These are phyloP conservation scores for Dicaeum eximium DNA, from an alignment of 2,113 vertebrate species.

Conservation along the genomic window DNA sequence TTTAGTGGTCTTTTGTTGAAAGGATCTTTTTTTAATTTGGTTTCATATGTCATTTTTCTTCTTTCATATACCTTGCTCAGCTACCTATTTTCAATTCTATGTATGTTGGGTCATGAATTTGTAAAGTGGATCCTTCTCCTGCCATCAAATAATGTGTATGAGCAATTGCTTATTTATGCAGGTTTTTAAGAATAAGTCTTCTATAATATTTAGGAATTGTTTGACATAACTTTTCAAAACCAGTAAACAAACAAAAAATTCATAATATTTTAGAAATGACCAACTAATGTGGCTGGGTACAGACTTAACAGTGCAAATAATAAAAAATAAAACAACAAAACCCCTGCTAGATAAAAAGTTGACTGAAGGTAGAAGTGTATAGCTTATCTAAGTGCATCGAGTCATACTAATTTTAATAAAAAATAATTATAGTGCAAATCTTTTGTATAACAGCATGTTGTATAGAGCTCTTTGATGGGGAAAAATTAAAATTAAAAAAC, in stretches of 20 bases:
- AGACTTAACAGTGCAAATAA: background rate
- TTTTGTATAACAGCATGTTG: background rate
- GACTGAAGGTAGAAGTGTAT: background rate
- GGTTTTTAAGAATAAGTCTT: background rate
- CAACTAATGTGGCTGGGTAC: background rate
- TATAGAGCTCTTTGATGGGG: background rate
- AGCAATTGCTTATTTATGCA: background rate
- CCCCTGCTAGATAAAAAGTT: background rate
- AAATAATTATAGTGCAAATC: background rate
- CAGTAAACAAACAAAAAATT: background rate
- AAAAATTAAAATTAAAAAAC: background rate
- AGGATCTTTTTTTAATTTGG: slow-evolving; percentile 45
- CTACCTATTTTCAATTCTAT: slow-evolving; percentile 55
- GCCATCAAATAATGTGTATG: background rate
- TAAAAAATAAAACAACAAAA: background rate
- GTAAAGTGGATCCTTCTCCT: background rate
- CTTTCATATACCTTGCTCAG: slow-evolving; percentile 24
- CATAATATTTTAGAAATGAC: background rate
- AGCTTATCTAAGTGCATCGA: background rate
- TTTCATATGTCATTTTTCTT: slow-evolving; percentile 50
- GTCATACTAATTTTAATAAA: background rate
- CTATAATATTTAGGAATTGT: background rate
- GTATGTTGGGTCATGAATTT: background rate
- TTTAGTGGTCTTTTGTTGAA: slow-evolving; percentile 50
- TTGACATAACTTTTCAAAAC: background rate